A percentile compares a stretch with the other conserved stretches of the same genome.
Conservation (phyloP, 1,140 invertebrate genomes). For the Pogonomyrmex barbatus region DNA sequence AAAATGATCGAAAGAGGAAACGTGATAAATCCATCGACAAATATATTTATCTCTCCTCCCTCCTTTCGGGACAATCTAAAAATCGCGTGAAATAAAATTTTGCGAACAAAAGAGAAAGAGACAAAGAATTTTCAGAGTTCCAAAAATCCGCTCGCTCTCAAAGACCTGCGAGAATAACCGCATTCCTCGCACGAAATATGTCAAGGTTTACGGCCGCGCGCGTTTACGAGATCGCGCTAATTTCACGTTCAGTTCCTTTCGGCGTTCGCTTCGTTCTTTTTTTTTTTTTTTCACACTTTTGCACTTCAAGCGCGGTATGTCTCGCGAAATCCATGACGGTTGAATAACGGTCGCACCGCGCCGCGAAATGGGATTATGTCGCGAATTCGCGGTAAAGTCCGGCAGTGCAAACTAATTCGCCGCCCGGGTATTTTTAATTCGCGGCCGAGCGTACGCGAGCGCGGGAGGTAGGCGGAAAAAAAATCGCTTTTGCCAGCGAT, state of each 20-base stretch:
- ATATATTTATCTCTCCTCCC: background rate
- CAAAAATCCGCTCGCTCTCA: background rate
- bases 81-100: background rate
- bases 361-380: constrained; percentile 37
- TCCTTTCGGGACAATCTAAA: background rate
- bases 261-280: background rate
- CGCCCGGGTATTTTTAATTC: constrained; percentile 48
- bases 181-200: background rate
- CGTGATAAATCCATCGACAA: background rate
- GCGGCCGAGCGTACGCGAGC: background rate
- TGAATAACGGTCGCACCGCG: background rate
- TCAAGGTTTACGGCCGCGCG: constrained; percentile 10
- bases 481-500: background rate
- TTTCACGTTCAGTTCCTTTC: background rate
- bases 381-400: constrained; percentile 11
- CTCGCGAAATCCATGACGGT: constrained; percentile 30
- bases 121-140: background rate
- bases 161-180: background rate
- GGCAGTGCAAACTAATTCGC: constrained; percentile 24
- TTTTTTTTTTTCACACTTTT: background rate
- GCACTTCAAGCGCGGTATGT: background rate
- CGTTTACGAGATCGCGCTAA: constrained; percentile 24
- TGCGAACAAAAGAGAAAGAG: background rate
- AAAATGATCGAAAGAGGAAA: background rate
- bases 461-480: background rate